Conservation (phyloP, 2,113 vertebrate genomes). For the Oreocharis arfaki region DNA sequence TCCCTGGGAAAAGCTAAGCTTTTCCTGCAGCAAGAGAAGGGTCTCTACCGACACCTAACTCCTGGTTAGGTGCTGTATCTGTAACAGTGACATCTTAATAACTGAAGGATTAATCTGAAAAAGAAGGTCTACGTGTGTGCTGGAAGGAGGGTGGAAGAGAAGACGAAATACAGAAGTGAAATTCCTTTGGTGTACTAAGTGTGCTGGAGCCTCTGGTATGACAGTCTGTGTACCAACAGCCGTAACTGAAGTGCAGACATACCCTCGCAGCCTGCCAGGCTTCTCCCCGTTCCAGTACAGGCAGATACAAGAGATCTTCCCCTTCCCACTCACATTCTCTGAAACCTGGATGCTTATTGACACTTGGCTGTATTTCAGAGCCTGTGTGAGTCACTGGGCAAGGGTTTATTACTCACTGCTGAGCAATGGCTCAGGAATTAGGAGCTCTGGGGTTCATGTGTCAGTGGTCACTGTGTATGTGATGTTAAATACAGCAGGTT, state of each 20-base stretch:
- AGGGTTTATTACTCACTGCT: slow-evolving; percentile 39
- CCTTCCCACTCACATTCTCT: neutral
- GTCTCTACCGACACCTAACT: neutral
- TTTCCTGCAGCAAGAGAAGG: neutral
- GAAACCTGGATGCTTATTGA: neutral
- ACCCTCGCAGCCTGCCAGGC: neutral
- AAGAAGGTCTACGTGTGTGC: neutral
- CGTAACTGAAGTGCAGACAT: neutral
- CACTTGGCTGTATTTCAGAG: neutral
- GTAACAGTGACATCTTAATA: neutral
- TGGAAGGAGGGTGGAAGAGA: neutral
- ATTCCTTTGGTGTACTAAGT: neutral
- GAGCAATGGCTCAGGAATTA: slow-evolving; percentile 51
- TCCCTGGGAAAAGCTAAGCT: neutral
- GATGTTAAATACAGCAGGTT: neutral
- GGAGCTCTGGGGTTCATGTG: neutral
- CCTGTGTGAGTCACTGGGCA: neutral
- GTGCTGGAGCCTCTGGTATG: neutral
- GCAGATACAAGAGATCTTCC: neutral
- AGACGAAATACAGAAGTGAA: neutral
- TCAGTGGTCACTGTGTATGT: neutral
- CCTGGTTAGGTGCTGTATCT: neutral
- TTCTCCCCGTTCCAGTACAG: neutral
- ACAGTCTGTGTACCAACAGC: neutral
- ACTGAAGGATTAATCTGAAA: neutral